Base-by-base conservation (phyloP, 1,140 invertebrate genomes). In the Cydia pomonella region DNA sequence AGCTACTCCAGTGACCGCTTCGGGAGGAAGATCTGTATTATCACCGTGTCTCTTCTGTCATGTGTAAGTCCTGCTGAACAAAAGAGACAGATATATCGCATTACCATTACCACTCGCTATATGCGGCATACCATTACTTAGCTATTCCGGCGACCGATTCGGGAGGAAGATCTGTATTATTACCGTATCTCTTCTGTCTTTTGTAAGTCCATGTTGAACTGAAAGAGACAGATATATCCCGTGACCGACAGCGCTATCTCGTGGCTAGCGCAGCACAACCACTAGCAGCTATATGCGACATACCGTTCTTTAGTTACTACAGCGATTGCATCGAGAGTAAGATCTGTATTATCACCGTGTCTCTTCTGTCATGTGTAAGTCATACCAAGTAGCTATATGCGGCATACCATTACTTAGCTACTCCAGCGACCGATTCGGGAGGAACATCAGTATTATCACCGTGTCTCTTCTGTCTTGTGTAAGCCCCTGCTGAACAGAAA, bases 251-350 rank as follows among this genome's bases (percentile, higher is more conserved):
- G 53, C 53, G 53, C 1, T 9, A 59, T 59, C 53, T 59, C n/a
- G 13, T 50, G 47, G 47, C 18, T 53, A 16, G 18, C 50, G 6
- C 50, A 0, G 50, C 50, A 50, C 13, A 44, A 33, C 82, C 82
- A 0, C 77, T 86, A 3, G 78, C 84, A 0, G 84, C 80, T 21
- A 86, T 86, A 13, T 80, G 77, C 21, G 82, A 82, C 10, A 81
- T 86, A 41, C 82, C 84, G 0, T 82, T 84, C 77, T 86, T 86
- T 75, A 86, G 81, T 41, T n/a, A n/a, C n/a, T n/a, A n/a, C n/a
- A n/a, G n/a, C n/a, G n/a, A n/a, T n/a, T n/a, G n/a, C n/a, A n/a
- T n/a, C n/a, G n/a, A n/a, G n/a, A n/a, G n/a, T n/a, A n/a, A n/a
- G n/a, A n/a, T n/a, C n/a, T n/a, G n/a, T n/a, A n/a, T n/a, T n/a